Conservation (phyloP, 2,888 invertebrate species). For the Ditula angustiorana region DNA sequence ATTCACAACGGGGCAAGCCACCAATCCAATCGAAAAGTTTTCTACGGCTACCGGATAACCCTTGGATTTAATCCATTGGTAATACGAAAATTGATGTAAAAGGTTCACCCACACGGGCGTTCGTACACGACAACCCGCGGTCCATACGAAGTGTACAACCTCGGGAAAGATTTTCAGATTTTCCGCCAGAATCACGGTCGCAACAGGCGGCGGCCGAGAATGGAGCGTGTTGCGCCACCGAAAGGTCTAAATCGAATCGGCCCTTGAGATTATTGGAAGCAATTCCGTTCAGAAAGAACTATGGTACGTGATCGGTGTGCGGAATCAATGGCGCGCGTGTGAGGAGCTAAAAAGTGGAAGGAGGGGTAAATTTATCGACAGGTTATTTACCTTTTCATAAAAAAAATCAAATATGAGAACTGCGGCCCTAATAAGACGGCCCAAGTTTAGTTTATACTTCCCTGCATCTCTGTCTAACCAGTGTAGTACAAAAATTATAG, state of each 20-base stretch:
- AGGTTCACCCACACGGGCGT: constrained; percentile 68
- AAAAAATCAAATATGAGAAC: constrained; percentile 35
- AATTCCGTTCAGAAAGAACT: constrained; percentile 83
- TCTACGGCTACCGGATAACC: constrained; percentile 68
- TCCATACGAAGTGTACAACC: constrained; percentile 74
- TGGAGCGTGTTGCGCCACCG: constrained; percentile 68
- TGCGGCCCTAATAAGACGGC: too few species aligned
- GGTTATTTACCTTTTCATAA: constrained; percentile 69
- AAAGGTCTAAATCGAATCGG: constrained; percentile 78
- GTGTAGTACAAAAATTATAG: too few species aligned
- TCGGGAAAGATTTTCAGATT: constrained; percentile 71
- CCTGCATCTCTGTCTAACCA: too few species aligned
- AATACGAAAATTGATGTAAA: constrained; percentile 85
- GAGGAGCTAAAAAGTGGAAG: constrained; percentile 59
- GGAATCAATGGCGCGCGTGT: constrained; percentile 52
- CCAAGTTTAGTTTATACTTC: too few species aligned
- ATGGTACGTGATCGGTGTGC: constrained; percentile 74
- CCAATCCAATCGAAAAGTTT: constrained; percentile 80
- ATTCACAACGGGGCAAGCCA: constrained; percentile 72
- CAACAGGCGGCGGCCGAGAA: constrained; percentile 61
- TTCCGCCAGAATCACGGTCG: constrained; percentile 72
- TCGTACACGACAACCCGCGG: constrained; percentile 59
- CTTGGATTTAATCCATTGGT: constrained; percentile 83
- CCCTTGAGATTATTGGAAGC: constrained; percentile 72
- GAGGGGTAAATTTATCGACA: constrained; percentile 59